phyloP scores from a whole-genome alignment of 2,888 invertebrate genomes.

The Drosophila silvestris region DNA sequence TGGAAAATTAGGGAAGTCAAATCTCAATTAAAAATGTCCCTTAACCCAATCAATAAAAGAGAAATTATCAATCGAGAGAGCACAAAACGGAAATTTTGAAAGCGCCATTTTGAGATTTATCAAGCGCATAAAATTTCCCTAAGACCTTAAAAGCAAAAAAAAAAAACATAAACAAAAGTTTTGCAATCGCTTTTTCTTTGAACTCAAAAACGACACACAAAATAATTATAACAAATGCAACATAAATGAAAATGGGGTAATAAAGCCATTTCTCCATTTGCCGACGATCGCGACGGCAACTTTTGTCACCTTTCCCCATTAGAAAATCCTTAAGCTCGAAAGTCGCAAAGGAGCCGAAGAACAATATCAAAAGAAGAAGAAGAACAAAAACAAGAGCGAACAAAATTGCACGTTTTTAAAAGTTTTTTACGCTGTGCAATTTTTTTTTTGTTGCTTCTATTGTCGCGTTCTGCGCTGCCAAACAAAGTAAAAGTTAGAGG shows the following conservation, averaged over 20 bases:
- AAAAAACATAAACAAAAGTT: conserved; percentile 10
- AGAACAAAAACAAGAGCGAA: conserved; percentile 17
- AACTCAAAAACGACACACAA: conserved; percentile 46
- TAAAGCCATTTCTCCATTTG: background rate
- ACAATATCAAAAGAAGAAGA: conserved; percentile 8
- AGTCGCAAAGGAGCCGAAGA: conserved; percentile 16
- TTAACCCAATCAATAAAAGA: background rate
- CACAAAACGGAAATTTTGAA: conserved; percentile 1
- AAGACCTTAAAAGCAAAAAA: conserved; percentile 6
- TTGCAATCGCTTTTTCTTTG: conserved; percentile 26
- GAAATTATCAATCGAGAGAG: background rate
- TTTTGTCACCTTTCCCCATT: conserved; percentile 52
- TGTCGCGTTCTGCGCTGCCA: conserved; percentile 57
- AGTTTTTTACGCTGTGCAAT: conserved; percentile 43
- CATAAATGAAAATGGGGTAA: conserved; percentile 29
- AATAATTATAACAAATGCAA: conserved; percentile 52
- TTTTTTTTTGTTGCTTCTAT: conserved; percentile 32
- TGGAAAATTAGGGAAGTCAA: background rate
- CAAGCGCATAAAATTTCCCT: conserved; percentile 19
- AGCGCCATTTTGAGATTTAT: conserved; percentile 21
- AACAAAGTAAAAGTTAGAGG: conserved; percentile 79
- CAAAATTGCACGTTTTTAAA: conserved; percentile 58
- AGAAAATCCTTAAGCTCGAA: conserved; percentile 61
- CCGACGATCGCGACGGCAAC: conserved; percentile 37
- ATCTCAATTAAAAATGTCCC: background rate